Percentiles rank a stretch among this genome's conserved stretches.
Conservation (phyloP, 1,140 invertebrate species). For the Micrasema minimum region DNA sequence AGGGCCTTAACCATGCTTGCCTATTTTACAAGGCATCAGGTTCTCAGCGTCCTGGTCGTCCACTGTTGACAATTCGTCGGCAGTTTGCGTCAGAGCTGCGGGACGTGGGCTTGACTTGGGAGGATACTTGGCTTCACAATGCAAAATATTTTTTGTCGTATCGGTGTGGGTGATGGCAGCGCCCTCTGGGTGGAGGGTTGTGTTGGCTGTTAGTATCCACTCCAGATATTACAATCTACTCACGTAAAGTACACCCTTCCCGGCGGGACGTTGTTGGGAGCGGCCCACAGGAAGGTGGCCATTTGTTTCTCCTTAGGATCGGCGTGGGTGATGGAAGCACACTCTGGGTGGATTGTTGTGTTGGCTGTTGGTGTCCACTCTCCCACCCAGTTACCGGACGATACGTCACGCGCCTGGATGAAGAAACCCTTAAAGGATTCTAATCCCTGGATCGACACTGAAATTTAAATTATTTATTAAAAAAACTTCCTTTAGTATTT, state of each 20-base stretch:
- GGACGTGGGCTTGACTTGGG: too few relatives aligned
- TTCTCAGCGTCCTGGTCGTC: too few relatives aligned
- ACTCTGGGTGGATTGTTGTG: slow-evolving; percentile 79
- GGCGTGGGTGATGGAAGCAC: slow-evolving; percentile 81
- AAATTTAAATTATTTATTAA: not conserved
- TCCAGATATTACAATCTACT: too few relatives aligned
- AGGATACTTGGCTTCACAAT: too few relatives aligned
- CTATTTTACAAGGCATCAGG: too few relatives aligned
- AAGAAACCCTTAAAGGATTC: slow-evolving; percentile 80
- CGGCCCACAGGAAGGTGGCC: slow-evolving; percentile 79
- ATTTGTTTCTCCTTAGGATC: slow-evolving; percentile 80
- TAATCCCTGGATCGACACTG: slow-evolving; percentile 64
- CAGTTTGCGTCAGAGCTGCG: too few relatives aligned
- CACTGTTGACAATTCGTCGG: too few relatives aligned
- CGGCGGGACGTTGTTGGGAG: slow-evolving; percentile 69
- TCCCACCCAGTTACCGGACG: slow-evolving; percentile 77
- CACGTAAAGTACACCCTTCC: slow-evolving; percentile 83
- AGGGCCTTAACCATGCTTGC: too few relatives aligned
- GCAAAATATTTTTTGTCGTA: too few relatives aligned
- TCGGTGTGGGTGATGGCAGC: too few relatives aligned
- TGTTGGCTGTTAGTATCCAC: too few relatives aligned
- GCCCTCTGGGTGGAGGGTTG: too few relatives aligned
- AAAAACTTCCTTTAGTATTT: not conserved
- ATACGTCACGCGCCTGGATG: slow-evolving; percentile 79
- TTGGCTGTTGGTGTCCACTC: slow-evolving; percentile 76